A percentile compares a stretch with the other conserved stretches of the same genome.
Conservation (phyloP, 2,797 vertebrate genomes). For the Pristis pectinata region DNA sequence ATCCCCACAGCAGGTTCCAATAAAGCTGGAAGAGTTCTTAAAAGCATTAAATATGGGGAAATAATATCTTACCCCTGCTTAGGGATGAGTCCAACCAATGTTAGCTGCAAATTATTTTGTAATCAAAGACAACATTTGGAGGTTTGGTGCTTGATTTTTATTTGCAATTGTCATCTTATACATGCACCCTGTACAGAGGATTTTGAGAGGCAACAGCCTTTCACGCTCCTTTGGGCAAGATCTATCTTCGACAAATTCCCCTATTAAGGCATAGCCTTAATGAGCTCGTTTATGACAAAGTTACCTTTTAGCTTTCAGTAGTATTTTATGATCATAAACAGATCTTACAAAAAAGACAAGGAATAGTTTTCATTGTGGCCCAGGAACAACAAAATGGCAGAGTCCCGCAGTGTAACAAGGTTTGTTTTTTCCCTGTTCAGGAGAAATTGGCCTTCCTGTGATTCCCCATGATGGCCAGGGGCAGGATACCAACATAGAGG, state of each 20-base stretch:
- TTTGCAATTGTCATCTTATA: background rate
- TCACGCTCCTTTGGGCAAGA: background rate
- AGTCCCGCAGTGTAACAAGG: too few species aligned
- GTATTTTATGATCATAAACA: background rate
- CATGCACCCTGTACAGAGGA: background rate
- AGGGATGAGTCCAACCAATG: background rate
- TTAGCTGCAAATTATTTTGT: background rate
- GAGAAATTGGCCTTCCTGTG: background rate
- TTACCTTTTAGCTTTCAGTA: background rate
- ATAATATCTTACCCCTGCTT: background rate
- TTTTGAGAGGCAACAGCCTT: background rate
- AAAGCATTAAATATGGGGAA: background rate
- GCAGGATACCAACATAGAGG: too few species aligned
- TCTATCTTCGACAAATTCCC: background rate
- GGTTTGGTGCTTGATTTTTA: background rate
- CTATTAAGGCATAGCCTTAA: background rate
- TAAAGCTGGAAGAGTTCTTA: background rate
- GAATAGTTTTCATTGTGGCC: background rate
- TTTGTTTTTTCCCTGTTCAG: background rate
- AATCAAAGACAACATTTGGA: background rate
- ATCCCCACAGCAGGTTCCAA: background rate
- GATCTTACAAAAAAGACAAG: background rate
- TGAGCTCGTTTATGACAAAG: background rate
- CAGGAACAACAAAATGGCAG: background rate
- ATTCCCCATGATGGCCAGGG: too few species aligned